Evolutionary conservation across 2,113 vertebrate genomes (phyloP).

Genomic region (Piaya cayana): DNA sequence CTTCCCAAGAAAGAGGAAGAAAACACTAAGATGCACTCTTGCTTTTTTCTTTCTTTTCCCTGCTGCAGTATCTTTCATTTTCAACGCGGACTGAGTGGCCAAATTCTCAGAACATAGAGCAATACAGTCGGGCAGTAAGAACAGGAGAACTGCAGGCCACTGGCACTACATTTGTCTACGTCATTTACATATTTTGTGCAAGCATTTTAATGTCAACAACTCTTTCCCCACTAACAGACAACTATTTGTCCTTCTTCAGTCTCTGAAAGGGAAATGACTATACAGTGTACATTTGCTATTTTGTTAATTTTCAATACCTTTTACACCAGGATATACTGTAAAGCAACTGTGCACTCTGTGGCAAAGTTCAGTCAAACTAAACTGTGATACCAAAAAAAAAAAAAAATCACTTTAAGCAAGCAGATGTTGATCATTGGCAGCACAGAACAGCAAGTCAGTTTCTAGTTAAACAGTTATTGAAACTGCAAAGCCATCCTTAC

Average conservation of each 20-base stretch:
- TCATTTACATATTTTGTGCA: background rate
- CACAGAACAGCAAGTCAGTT: background rate
- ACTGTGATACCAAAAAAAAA: background rate
- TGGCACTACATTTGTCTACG: background rate
- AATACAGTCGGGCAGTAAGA: background rate
- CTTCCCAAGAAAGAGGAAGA: too few relatives aligned
- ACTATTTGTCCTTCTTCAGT: background rate
- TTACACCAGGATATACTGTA: background rate
- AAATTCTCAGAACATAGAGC: background rate
- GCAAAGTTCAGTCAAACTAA: background rate
- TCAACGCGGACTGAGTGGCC: background rate
- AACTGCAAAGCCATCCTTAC: background rate
- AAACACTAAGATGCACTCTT: background rate
- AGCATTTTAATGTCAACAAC: background rate
- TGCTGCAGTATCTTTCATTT: background rate
- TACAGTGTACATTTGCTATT: background rate
- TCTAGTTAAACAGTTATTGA: background rate
- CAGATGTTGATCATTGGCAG: background rate
- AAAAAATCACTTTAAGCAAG: background rate
- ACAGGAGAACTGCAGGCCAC: background rate
- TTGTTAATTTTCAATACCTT: background rate
- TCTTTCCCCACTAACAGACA: background rate
- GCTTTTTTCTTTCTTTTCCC: background rate
- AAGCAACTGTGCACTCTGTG: background rate
- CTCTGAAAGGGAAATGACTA: background rate